These are phyloP conservation scores for Pogonus chalceus DNA, from an alignment of 1,140 invertebrate species.

Conservation along the genomic window DNA sequence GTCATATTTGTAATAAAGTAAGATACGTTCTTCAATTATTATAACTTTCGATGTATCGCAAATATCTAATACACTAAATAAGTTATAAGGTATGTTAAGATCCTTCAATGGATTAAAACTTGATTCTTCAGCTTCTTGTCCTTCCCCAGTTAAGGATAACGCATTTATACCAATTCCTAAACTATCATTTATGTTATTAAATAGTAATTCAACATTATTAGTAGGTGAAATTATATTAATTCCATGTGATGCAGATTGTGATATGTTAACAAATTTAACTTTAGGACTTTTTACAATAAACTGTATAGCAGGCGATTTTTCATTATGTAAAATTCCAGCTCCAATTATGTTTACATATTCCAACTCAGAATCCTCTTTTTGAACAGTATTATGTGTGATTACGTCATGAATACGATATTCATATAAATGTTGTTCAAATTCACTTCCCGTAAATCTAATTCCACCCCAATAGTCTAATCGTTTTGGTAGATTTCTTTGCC, in stretches of 20 bases:
- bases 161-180: conserved; percentile 84
- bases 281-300: conserved; percentile 75
- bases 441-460: conserved; percentile 78
- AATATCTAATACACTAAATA: conserved; percentile 94
- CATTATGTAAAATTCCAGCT: conserved; percentile 93
- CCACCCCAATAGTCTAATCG: conserved; percentile 89
- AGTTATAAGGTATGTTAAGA: conserved; percentile 81
- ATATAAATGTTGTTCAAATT: conserved; percentile 80
- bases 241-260: conserved; percentile 78
- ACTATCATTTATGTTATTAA: conserved; percentile 68
- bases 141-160: conserved; percentile 84
- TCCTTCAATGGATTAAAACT: conserved; percentile 76
- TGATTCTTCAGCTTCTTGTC: conserved; percentile 74
- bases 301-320: conserved; percentile 87
- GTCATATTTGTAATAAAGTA: conserved; percentile 96
- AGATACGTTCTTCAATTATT: conserved; percentile 75
- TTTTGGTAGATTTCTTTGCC: conserved; percentile 58
- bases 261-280: conserved; percentile 74
- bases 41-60: conserved; percentile 92
- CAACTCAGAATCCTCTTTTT: conserved; percentile 60
- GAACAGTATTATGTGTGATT: conserved; percentile 59
- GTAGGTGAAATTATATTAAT: conserved; percentile 85
- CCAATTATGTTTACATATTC: conserved; percentile 81
- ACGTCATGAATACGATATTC: conserved; percentile 73
- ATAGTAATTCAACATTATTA: conserved; percentile 59